Conservation (phyloP, 2,797 vertebrate genomes). For the Pteropus rufus region DNA sequence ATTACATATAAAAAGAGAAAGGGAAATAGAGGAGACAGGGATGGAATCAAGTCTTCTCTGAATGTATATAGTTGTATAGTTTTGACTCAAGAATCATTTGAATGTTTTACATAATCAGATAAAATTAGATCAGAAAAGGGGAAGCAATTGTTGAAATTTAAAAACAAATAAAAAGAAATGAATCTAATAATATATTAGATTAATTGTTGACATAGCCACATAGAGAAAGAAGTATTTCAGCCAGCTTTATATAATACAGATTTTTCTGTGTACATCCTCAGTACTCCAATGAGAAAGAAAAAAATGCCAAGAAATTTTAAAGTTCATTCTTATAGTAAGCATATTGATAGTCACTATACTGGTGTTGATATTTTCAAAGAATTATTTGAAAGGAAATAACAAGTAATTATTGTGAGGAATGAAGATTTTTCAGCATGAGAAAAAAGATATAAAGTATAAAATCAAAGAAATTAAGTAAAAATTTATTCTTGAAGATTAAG, state of each 20-base stretch:
- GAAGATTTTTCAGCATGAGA: not conserved
- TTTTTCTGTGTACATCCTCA: not conserved
- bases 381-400: not conserved
- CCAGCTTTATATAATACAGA: not conserved
- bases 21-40: not conserved
- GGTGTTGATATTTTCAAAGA: not conserved
- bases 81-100: not conserved
- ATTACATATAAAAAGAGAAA: not conserved
- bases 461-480: not conserved
- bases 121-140: not conserved
- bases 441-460: not conserved
- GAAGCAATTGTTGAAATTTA: not conserved
- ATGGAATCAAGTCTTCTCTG: not conserved
- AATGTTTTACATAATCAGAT: not conserved
- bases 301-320: not conserved
- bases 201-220: not conserved
- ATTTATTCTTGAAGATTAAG: not conserved
- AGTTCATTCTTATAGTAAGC: not conserved
- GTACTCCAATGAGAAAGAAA: not conserved
- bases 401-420: not conserved
- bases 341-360: not conserved
- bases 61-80: not conserved
- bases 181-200: not conserved
- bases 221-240: not conserved
- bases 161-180: not conserved